Conservation (phyloP, 2,113 vertebrate genomes). For the Polypterus senegalus region DNA sequence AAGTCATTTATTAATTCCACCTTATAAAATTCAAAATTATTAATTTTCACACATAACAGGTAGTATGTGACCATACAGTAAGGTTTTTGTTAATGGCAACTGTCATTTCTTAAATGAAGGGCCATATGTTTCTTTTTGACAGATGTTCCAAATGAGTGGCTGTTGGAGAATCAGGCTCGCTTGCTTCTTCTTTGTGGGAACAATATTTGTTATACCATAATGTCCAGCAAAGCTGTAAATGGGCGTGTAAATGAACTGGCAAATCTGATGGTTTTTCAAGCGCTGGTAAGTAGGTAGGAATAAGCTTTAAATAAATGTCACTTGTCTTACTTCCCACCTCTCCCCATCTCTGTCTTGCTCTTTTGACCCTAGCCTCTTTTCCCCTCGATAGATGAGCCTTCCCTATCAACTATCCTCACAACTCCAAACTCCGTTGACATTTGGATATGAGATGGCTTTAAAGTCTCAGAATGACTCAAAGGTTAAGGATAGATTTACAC, state of each 20-base stretch:
- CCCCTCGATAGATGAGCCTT: not conserved
- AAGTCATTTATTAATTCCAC: too few species aligned
- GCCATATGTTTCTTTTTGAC: constrained; percentile 6
- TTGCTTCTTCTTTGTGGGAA: constrained; percentile 74
- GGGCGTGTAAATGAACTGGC: constrained; percentile 54
- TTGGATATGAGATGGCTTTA: too few species aligned
- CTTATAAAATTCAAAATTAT: not conserved
- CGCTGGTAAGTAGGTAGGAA: constrained; percentile 55
- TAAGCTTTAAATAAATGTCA: not conserved
- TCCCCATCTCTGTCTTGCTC: not conserved
- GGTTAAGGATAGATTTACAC: too few species aligned
- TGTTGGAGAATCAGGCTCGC: constrained; percentile 69
- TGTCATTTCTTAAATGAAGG: not conserved
- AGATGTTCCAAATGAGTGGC: constrained; percentile 72
- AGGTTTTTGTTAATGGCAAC: too few species aligned
- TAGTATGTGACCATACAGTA: not conserved
- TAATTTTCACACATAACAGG: not conserved
- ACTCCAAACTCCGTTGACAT: too few species aligned
- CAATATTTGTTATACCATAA: constrained; percentile 63
- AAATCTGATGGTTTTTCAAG: constrained; percentile 62
- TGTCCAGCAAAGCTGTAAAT: constrained; percentile 70
- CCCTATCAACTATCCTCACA: not conserved
- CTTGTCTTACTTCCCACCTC: not conserved
- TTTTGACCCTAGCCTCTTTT: not conserved
- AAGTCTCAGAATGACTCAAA: not conserved